Percentiles rank a stretch among this genome's conserved stretches.
Conservation (phyloP, 2,888 invertebrate species). For the Lypha dubia region DNA sequence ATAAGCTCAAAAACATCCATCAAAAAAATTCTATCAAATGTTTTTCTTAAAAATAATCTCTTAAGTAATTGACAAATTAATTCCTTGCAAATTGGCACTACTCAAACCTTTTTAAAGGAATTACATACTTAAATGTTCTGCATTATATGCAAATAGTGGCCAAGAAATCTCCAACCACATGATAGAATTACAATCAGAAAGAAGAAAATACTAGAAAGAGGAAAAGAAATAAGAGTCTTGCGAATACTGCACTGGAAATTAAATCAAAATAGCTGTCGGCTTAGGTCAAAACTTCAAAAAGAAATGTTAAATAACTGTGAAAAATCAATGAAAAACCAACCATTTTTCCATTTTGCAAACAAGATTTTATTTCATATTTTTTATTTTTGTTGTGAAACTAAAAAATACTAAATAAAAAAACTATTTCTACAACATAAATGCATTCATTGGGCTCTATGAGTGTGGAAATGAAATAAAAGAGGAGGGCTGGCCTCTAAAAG, state of each 20-base stretch:
- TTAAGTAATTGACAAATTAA: conserved; percentile 13
- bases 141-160: conserved; percentile 32
- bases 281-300: conserved; percentile 73
- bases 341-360: conserved; percentile 74
- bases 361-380: conserved; percentile 50
- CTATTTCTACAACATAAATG: background rate
- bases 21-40: background rate
- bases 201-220: background rate
- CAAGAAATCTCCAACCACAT: background rate
- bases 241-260: conserved; percentile 51
- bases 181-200: background rate
- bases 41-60: background rate
- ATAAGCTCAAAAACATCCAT: background rate
- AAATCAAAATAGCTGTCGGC: conserved; percentile 74
- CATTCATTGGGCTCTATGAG: background rate
- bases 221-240: background rate
- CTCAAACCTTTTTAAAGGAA: conserved; percentile 50
- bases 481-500: conserved; percentile 43
- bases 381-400: background rate
- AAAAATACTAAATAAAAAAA: background rate
- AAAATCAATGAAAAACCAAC: conserved; percentile 73
- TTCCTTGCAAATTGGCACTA: conserved; percentile 13
- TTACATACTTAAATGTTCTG: conserved; percentile 44
- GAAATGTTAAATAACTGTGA: conserved; percentile 74
- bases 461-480: conserved; percentile 1